phyloP scores from a whole-genome alignment of 2,797 vertebrate species.

The Allobates femoralis region DNA sequence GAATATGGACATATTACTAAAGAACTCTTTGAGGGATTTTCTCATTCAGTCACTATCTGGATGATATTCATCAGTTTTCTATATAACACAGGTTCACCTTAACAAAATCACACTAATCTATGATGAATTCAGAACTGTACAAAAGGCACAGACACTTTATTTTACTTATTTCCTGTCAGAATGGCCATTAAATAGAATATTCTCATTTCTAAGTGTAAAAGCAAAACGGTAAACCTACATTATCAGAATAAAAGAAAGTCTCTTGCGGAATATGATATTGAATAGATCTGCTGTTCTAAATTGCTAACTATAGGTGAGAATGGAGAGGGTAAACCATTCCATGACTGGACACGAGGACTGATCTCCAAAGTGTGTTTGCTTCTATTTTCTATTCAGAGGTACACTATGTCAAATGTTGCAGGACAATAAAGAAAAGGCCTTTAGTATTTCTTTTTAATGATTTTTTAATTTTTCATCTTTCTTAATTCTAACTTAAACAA shows the following conservation, averaged over 20 bases:
- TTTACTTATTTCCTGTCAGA: not conserved
- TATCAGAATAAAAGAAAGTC: not conserved
- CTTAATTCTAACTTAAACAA: too few relatives aligned
- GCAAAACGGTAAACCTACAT: not conserved
- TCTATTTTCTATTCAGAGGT: too few relatives aligned
- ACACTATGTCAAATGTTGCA: too few relatives aligned
- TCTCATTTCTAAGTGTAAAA: not conserved
- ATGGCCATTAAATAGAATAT: not conserved
- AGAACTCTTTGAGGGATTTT: not conserved
- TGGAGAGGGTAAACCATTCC: not conserved
- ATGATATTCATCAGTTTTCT: not conserved
- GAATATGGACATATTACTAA: not conserved
- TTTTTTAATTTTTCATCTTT: too few relatives aligned
- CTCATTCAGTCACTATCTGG: not conserved
- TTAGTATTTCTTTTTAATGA: too few relatives aligned
- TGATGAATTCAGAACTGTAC: not conserved
- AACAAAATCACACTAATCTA: too few relatives aligned
- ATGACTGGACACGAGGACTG: too few relatives aligned
- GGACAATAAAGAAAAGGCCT: too few relatives aligned
- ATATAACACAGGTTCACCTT: too few relatives aligned
- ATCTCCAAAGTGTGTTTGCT: too few relatives aligned
- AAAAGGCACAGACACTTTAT: not conserved
- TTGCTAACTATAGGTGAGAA: not conserved
- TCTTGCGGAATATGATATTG: not conserved
- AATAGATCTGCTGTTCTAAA: not conserved